Base-by-base conservation (phyloP, 2,797 vertebrate species). In the Coregonus sp. region DNA sequence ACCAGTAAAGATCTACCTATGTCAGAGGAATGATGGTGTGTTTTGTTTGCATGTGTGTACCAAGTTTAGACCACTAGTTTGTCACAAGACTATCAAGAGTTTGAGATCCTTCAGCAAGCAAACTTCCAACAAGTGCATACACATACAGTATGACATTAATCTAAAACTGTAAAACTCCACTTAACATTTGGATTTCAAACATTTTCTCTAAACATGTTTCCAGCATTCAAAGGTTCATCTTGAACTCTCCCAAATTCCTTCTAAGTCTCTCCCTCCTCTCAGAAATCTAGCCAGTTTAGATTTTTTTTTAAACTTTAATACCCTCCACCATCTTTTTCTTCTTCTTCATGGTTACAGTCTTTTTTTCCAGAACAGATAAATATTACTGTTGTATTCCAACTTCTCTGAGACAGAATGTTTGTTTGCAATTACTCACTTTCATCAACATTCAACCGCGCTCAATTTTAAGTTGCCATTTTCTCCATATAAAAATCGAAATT, bases 371-470 rank as follows among this genome's bases (percentile, higher is more conserved):
- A 74, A 70, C 37, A 76, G 37, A 79, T 77, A 86, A 75, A 81
- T 81, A 77, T 77, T 78, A 70, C 75, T 20, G 20, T 80, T 18
- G 31, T 77, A 47, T 79, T 75, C 54, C 77, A 75, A 73, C 70
- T 72, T 80, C 61, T 84, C 69, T 63, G 69, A 81, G 73, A 82
- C 31, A 76, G 16, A 25, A 72, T 81, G 78, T 80, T 89, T 88
- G 83, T 79, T 85, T 81, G 78, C 73, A 89, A 80, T 89, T 88
- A 87, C 40, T 20, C 6, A 68, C 75, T 84, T 89, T 78, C 77
- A 84, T 81, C 35, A 88, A 79, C 74, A 87, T 79, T 74, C 65
- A 80, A 76, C 78, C 82, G 76, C 81, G 75, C n/a, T 84, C 67
- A 73, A 68, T 86, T 82, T 77, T 15, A 85, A 79, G 80, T 74